phyloP scores from a whole-genome alignment of 2,113 vertebrate genomes.

The Chaenogobius annularis region DNA sequence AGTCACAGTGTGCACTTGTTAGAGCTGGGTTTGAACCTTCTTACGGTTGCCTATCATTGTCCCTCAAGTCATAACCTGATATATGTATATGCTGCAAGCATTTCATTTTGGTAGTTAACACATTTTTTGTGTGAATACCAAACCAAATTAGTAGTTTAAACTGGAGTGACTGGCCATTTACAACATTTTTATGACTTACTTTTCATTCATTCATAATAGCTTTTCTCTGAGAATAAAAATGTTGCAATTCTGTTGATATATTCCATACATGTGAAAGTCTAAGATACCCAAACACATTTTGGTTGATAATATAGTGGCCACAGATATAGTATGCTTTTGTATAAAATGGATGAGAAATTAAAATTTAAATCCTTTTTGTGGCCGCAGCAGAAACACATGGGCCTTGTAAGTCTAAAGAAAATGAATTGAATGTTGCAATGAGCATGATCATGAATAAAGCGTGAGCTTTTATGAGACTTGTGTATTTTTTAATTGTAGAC shows the following conservation, averaged over 20 bases:
- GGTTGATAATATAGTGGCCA: not conserved
- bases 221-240: not conserved
- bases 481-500: too few relatives aligned
- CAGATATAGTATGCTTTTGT: not conserved
- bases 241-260: not conserved
- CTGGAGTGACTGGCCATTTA: not conserved
- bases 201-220: not conserved
- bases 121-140: too few relatives aligned
- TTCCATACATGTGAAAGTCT: conserved; percentile 1
- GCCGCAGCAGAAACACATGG: not conserved
- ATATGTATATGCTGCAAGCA: not conserved
- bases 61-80: not conserved
- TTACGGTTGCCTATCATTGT: not conserved
- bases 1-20: not conserved
- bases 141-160: not conserved
- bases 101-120: not conserved
- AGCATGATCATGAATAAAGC: not conserved
- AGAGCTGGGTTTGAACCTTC: not conserved
- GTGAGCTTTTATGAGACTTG: not conserved
- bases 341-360: not conserved
- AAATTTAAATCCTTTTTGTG: not conserved
- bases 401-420: not conserved
- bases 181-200: not conserved
- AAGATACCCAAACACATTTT: not conserved
- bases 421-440: not conserved